Evolutionary conservation across 2,797 vertebrate genomes (phyloP), one percentile per base, ranked within the genome.

Genomic region (Numenius phaeopus): DNA sequence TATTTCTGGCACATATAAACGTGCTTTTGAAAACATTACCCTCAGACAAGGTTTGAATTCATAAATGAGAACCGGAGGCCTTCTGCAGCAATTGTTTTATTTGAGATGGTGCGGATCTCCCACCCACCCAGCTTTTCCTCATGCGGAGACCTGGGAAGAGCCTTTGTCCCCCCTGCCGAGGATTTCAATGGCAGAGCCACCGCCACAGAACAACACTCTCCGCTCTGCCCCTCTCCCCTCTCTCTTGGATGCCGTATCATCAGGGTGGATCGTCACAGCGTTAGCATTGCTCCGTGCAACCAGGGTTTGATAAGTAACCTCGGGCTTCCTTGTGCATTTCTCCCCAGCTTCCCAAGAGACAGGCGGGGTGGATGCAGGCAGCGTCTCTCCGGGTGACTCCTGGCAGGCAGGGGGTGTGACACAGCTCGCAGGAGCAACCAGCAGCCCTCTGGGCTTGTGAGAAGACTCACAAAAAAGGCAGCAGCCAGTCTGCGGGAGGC

Each of bases 231-330:
- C 69, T 42, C 64, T 55, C 75, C 34, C 42, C 39, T 84, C 72
- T 66, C 72, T 83, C 27, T 76, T 7, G 46, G 85, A 49, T 42
- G 77, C 81, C 34, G 11, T 23, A 52, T 42, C 7, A 0, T 24
- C 61, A 27, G 40, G 70, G 32, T 2, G 2, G 32, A 23, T 58
- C 1, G 0, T 76, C 59, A 11, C 39, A 30, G 67, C 34, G 0
- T 47, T 44, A 32, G 4, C 10, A 3, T 24, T 14, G 20, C 1
- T 47, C 61, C 18, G 11, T 7, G 50, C 4, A 4, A 46, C 71
- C 7, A 3, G 1, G 3, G 0, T 75, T 57, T 40, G 42, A 21
- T 49, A 46, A 62, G 37, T 21, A 61, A 67, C 54, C 57, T 49
- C 9, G 0, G 50, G 19, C 64, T 87, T 61, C 37, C 22, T 1